These are phyloP conservation scores for Callithrix jacchus DNA, from an alignment of 2,113 vertebrate genomes.

Conservation along the genomic window DNA sequence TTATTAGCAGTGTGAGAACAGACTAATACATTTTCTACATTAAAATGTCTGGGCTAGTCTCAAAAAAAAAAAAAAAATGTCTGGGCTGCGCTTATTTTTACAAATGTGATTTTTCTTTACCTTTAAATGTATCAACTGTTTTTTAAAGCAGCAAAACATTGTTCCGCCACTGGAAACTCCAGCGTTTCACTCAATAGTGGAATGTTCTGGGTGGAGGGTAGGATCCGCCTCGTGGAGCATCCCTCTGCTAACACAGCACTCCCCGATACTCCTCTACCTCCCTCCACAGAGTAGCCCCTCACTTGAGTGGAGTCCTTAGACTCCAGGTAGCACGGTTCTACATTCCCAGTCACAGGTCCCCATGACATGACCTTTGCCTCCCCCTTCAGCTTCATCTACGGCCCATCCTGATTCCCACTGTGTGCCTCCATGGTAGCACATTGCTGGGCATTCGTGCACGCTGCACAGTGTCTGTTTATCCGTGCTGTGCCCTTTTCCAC, in stretches of 20 bases:
- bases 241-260: background rate
- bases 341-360: background rate
- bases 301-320: no score
- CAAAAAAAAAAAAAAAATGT: background rate
- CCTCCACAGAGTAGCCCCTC: background rate
- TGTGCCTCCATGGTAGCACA: background rate
- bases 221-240: accelerated
- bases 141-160: background rate
- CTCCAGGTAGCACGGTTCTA: background rate
- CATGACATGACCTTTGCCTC: background rate
- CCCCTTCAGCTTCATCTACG: background rate
- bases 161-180: background rate
- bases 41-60: background rate
- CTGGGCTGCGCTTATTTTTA: background rate
- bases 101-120: background rate
- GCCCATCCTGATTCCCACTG: background rate
- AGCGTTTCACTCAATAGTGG: background rate
- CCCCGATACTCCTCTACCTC: no score
- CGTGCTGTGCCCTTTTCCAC: accelerated
- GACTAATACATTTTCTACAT: background rate
- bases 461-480: background rate
- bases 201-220: background rate
- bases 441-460: background rate
- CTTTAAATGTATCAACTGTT: background rate
- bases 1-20: no score